Conservation (phyloP, 2,888 invertebrate genomes). For the Tipula vernalis region DNA sequence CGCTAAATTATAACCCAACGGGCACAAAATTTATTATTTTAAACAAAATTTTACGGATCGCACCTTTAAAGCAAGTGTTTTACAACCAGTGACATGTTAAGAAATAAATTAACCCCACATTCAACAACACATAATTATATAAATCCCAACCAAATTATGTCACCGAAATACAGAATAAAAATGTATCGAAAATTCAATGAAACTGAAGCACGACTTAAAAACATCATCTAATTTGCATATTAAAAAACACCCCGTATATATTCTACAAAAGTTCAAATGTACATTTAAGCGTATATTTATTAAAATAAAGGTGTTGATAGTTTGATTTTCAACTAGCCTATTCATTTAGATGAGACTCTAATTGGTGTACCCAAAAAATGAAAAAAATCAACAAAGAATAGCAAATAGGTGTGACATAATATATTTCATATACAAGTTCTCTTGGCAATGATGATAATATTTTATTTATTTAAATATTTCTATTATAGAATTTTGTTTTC, state of each 20-base stretch:
- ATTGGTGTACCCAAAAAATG: not conserved
- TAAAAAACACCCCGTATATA: not conserved
- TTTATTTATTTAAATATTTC: not conserved
- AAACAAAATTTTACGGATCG: too few species aligned
- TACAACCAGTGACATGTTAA: not conserved
- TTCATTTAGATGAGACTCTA: not conserved
- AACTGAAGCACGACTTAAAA: not conserved
- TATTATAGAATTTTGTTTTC: not conserved
- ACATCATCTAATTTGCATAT: not conserved
- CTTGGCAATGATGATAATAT: not conserved
- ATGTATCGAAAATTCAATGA: not conserved
- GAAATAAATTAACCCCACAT: not conserved
- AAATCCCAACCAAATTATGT: not conserved
- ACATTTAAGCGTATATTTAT: not conserved
- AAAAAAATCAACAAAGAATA: not conserved
- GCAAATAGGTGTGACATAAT: not conserved
- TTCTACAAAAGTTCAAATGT: not conserved
- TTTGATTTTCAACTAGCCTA: not conserved
- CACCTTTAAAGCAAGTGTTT: not conserved
- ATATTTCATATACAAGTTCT: not conserved
- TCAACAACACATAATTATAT: not conserved
- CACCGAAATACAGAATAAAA: not conserved
- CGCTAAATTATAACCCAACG: too few species aligned
- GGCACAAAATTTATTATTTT: too few species aligned
- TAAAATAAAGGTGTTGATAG: not conserved